These are phyloP conservation scores for Orestias chungarensis DNA, from an alignment of 2,797 vertebrate species.

Conservation along the genomic window DNA sequence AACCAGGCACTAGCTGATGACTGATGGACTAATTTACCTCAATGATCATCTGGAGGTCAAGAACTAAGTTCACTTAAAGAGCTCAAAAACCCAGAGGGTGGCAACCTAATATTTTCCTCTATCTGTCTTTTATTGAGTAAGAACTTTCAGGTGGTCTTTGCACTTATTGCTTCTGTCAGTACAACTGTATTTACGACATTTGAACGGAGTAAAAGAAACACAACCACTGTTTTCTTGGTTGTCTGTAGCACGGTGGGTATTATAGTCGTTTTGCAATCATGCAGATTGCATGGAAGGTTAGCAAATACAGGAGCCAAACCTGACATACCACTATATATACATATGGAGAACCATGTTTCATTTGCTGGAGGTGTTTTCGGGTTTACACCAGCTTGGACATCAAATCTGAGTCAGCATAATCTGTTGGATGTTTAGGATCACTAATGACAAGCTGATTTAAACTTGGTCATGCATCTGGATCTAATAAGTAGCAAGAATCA, in stretches of 20 bases:
- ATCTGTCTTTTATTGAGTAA: slow-evolving; percentile 8
- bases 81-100: slow-evolving; percentile 19
- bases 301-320: not conserved
- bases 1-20: slow-evolving; percentile 65
- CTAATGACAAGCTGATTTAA: not conserved
- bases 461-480: not conserved
- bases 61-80: slow-evolving; percentile 48
- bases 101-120: slow-evolving; percentile 37
- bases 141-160: not conserved
- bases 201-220: too few species aligned
- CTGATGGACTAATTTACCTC: slow-evolving; percentile 65
- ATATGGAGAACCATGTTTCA: not conserved
- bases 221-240: too few species aligned
- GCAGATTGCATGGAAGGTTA: not conserved
- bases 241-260: too few species aligned
- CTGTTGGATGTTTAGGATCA: not conserved
- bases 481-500: not conserved
- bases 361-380: not conserved
- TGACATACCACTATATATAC: not conserved
- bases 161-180: not conserved
- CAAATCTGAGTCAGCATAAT: not conserved
- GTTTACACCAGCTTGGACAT: not conserved
- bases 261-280: too few species aligned
- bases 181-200: not conserved
- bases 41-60: slow-evolving; percentile 53